phyloP scores from a whole-genome alignment of 2,888 invertebrate species.

The Nymphalis urticae region DNA sequence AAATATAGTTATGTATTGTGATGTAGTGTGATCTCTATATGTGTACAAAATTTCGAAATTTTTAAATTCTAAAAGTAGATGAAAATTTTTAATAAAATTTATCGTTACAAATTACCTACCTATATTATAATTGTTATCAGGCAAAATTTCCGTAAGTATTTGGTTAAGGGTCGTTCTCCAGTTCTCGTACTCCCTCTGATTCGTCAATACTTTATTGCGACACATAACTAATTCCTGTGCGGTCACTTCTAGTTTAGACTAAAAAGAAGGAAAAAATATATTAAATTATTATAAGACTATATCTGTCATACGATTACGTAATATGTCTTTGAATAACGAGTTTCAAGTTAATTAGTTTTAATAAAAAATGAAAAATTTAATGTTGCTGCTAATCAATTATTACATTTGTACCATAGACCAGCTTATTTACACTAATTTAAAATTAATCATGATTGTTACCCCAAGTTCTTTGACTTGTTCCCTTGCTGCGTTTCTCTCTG shows the following conservation, averaged over 20 bases:
- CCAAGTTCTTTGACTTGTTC: conserved; percentile 80
- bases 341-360: too few relatives aligned
- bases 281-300: too few relatives aligned
- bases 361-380: too few relatives aligned
- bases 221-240: conserved; percentile 70
- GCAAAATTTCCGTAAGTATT: conserved; percentile 62
- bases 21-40: too few relatives aligned
- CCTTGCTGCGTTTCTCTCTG: conserved; percentile 73
- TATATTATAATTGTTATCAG: conserved; percentile 58
- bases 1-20: too few relatives aligned
- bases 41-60: too few relatives aligned
- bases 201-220: conserved; percentile 58
- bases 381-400: too few relatives aligned
- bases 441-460: conserved; percentile 48
- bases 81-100: too few relatives aligned
- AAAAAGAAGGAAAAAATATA: conserved; percentile 38
- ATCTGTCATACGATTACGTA: too few relatives aligned
- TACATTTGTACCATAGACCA: too few relatives aligned
- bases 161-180: conserved; percentile 68
- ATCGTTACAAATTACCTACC: conserved; percentile 44
- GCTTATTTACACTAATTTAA: neutral
- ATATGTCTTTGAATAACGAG: too few relatives aligned
- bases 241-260: conserved; percentile 74
- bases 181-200: conserved; percentile 67
- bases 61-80: too few relatives aligned